Evolutionary conservation across 2,888 invertebrate species (phyloP).

Genomic region (Agriopis leucophaearia): DNA sequence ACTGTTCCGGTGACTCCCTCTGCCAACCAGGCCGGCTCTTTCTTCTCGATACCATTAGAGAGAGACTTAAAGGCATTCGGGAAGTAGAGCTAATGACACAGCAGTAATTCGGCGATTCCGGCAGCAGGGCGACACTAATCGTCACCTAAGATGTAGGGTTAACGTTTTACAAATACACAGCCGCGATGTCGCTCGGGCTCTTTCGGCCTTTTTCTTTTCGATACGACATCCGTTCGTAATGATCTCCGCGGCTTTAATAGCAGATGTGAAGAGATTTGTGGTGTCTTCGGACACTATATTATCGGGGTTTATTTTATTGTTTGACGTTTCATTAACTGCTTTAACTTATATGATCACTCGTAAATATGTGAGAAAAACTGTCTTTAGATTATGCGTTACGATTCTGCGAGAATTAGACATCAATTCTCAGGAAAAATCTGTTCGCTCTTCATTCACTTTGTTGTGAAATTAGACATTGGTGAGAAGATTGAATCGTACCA

Average conservation of each 20-base stretch:
- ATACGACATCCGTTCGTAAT: constrained; percentile 63
- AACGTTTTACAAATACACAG: constrained; percentile 63
- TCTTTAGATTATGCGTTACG: constrained; percentile 12
- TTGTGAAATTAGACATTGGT: constrained; percentile 18
- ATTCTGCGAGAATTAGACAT: not conserved
- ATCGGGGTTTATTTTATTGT: constrained; percentile 31
- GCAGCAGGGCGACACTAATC: constrained; percentile 72
- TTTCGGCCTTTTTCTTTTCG: constrained; percentile 51
- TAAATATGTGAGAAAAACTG: constrained; percentile 23
- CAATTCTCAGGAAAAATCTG: not conserved
- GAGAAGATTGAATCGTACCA: constrained; percentile 2
- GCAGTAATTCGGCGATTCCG: constrained; percentile 70
- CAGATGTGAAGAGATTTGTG: constrained; percentile 34
- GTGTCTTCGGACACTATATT: constrained; percentile 29
- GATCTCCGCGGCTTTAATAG: constrained; percentile 38
- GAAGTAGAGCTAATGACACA: constrained; percentile 77
- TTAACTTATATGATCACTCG: constrained; percentile 21
- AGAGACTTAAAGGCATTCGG: constrained; percentile 56
- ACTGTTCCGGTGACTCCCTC: constrained; percentile 64
- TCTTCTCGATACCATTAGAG: constrained; percentile 45
- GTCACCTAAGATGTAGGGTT: constrained; percentile 62
- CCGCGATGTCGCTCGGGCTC: constrained; percentile 53
- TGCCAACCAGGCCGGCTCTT: constrained; percentile 55
- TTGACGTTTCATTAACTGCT: constrained; percentile 33
- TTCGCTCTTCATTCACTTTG: constrained; percentile 8